Conservation (phyloP, 2,113 vertebrate genomes). For the Colius striatus region DNA sequence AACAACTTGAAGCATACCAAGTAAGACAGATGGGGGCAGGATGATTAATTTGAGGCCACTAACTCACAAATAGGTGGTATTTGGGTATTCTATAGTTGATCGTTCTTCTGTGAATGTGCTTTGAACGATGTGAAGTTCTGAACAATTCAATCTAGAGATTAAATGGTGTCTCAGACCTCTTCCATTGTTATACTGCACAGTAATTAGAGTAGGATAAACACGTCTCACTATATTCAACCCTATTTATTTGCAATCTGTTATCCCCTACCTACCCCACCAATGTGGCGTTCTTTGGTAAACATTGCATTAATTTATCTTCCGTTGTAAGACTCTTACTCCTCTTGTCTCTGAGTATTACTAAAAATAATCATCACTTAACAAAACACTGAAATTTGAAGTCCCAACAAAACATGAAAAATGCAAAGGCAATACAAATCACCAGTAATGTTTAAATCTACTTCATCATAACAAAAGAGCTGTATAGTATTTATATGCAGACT, state of each 20-base stretch:
- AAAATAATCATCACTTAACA: neutral
- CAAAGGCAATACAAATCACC: neutral
- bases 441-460: neutral
- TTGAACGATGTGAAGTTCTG: neutral
- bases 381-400: neutral
- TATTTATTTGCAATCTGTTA: neutral
- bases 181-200: neutral
- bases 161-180: conserved; percentile 1
- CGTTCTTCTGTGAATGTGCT: neutral
- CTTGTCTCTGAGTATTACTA: neutral
- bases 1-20: neutral
- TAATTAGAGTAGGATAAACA: neutral
- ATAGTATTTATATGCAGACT: neutral
- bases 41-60: neutral
- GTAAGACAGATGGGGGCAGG: neutral
- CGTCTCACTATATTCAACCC: neutral
- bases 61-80: neutral
- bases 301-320: neutral
- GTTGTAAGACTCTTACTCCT: neutral
- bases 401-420: neutral
- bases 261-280: neutral
- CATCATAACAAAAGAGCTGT: neutral
- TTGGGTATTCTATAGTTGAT: neutral
- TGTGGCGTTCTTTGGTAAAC: neutral
- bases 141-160: neutral